Percentiles rank a stretch among this genome's conserved stretches.
These are phyloP conservation scores for Eira barbara DNA, from an alignment of 2,113 vertebrate species.

Conservation along the genomic window DNA sequence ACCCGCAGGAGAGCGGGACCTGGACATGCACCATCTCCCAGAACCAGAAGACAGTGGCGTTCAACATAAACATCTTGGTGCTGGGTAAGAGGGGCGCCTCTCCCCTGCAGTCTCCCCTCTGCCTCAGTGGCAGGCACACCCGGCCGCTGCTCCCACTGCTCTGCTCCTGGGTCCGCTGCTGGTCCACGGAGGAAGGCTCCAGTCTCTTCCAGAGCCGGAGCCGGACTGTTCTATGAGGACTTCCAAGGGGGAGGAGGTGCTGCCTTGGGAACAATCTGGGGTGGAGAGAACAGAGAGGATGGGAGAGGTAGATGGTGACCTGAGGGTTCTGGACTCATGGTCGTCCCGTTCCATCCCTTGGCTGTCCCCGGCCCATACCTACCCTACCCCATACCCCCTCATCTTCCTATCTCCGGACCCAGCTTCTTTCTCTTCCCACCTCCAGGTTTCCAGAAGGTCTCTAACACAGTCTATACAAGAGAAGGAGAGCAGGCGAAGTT, in stretches of 20 bases:
- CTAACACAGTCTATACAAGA: neutral
- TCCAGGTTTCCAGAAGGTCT: slow-evolving; percentile 34
- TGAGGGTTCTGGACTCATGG: neutral
- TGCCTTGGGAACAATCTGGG: neutral
- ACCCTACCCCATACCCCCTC: too few relatives aligned
- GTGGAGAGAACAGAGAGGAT: neutral
- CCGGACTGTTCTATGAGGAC: neutral
- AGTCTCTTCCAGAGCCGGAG: neutral
- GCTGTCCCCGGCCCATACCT: neutral
- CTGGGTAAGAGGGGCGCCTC: slow-evolving; percentile 74
- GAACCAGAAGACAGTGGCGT: neutral
- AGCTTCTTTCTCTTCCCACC: neutral
- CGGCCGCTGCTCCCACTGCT: neutral
- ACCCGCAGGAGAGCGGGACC: slow-evolving; percentile 20
- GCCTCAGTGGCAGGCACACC: neutral
- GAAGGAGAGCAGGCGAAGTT: neutral
- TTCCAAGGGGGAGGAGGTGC: neutral
- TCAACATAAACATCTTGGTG: slow-evolving; percentile 63
- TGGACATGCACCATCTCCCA: slow-evolving; percentile 73
- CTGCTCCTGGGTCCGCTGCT: neutral
- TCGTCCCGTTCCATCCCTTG: neutral
- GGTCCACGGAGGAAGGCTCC: neutral
- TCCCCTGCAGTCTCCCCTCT: neutral
- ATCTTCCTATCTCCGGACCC: neutral
- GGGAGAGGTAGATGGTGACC: neutral